phyloP scores from a whole-genome alignment of 2,888 invertebrate species.

The Mythimna vitellina region DNA sequence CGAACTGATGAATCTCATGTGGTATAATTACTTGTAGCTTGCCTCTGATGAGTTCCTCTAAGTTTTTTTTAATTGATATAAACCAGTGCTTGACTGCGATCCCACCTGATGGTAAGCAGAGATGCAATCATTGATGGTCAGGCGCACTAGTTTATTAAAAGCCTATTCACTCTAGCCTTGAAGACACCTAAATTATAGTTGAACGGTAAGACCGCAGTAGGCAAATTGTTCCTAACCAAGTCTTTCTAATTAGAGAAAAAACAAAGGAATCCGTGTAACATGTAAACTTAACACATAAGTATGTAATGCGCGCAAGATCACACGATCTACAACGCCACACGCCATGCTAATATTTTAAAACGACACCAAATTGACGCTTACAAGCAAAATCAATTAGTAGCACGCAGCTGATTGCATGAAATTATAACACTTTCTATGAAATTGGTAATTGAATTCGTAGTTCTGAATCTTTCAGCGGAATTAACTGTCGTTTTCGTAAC shows the following conservation, averaged over 20 bases:
- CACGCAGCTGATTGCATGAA: slow-evolving; percentile 23
- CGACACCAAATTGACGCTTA: slow-evolving; percentile 31
- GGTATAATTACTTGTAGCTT: neutral
- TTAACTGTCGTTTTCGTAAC: neutral
- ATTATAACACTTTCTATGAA: slow-evolving; percentile 48
- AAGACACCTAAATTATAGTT: too few relatives aligned
- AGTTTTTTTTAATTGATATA: too few relatives aligned
- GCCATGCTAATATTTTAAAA: slow-evolving; percentile 26
- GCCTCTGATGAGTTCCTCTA: neutral
- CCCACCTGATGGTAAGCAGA: too few relatives aligned
- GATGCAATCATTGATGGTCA: too few relatives aligned
- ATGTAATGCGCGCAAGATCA: slow-evolving; percentile 16
- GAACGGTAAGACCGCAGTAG: too few relatives aligned
- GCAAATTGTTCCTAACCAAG: too few relatives aligned
- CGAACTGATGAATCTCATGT: too few relatives aligned
- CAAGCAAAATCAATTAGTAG: slow-evolving; percentile 24
- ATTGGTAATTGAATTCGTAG: neutral
- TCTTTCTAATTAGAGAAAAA: slow-evolving; percentile 25
- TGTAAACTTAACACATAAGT: slow-evolving; percentile 15
- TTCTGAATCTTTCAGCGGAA: neutral
- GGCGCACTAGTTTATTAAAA: too few relatives aligned
- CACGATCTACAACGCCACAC: slow-evolving; percentile 24
- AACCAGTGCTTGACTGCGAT: too few relatives aligned
- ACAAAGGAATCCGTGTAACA: slow-evolving; percentile 35
- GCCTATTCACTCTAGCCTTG: too few relatives aligned